A percentile compares a stretch with the other conserved stretches of the same genome.
Evolutionary conservation across 2,797 vertebrate genomes (phyloP).

Genomic region (Sebastiscus albofasciatus): DNA sequence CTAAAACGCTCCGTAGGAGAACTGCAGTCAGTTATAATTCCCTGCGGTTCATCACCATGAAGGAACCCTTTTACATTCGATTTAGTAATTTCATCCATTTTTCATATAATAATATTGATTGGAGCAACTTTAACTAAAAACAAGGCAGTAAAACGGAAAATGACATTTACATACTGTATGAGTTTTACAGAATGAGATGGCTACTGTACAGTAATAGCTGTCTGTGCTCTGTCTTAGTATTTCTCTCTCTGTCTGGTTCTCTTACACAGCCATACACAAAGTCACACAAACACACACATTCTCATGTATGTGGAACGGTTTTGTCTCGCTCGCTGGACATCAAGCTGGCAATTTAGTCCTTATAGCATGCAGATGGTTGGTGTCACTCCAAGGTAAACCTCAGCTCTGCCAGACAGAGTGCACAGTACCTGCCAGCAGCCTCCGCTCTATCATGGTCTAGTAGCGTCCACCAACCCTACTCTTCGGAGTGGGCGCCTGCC

Average conservation of each 20-base stretch:
- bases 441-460: constrained; percentile 76
- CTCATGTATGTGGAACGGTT: constrained; percentile 61
- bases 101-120: background rate
- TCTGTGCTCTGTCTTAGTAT: constrained; percentile 20
- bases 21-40: background rate
- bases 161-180: background rate
- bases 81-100: background rate
- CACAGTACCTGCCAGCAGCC: constrained; percentile 72
- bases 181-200: background rate
- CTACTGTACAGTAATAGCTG: background rate
- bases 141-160: background rate
- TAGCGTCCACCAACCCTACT: constrained; percentile 66
- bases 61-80: background rate
- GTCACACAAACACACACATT: constrained; percentile 50
- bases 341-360: constrained; percentile 70
- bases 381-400: constrained; percentile 77
- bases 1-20: background rate
- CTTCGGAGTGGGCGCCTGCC: constrained; percentile 61
- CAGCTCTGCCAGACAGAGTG: constrained; percentile 58
- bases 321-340: constrained; percentile 71
- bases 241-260: constrained; percentile 53
- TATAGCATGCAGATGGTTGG: constrained; percentile 80
- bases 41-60: background rate
- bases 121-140: background rate
- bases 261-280: constrained; percentile 22